These are phyloP conservation scores for Catocala sponsa DNA, from an alignment of 2,888 invertebrate species.

Conservation along the genomic window DNA sequence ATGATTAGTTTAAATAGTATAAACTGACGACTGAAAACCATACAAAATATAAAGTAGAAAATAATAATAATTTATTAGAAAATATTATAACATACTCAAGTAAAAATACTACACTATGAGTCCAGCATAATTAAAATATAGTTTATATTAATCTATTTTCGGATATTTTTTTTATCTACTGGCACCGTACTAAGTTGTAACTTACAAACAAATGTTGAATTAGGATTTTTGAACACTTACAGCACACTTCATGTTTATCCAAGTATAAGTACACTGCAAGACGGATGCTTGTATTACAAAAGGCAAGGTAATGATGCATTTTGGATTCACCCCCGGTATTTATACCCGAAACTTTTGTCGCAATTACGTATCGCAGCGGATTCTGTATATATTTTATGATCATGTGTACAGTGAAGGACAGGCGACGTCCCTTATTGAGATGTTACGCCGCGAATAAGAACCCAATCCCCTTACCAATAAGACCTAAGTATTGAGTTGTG, in stretches of 20 bases:
- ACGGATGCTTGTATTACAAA: conserved; percentile 62
- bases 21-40: too few relatives aligned
- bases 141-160: too few relatives aligned
- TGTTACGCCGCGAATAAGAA: conserved; percentile 36
- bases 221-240: conserved; percentile 69
- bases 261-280: conserved; percentile 50
- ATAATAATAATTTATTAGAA: too few relatives aligned
- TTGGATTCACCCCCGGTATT: conserved; percentile 80
- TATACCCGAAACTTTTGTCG: conserved; percentile 79
- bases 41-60: too few relatives aligned
- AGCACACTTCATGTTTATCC: conserved; percentile 76
- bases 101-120: too few relatives aligned
- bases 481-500: conserved; percentile 39
- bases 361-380: conserved; percentile 76
- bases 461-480: conserved; percentile 49
- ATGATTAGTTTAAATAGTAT: too few relatives aligned
- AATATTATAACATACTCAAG: too few relatives aligned
- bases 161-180: too few relatives aligned
- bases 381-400: conserved; percentile 78
- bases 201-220: conserved; percentile 8
- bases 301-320: conserved; percentile 81
- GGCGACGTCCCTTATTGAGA: conserved; percentile 64
- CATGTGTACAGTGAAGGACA: conserved; percentile 70
- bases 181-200: too few relatives aligned
- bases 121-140: too few relatives aligned